Percentiles rank a stretch among this genome's conserved stretches.
Evolutionary conservation across 2,888 invertebrate species (phyloP).

Genomic region (Pseudococcus viburni): DNA sequence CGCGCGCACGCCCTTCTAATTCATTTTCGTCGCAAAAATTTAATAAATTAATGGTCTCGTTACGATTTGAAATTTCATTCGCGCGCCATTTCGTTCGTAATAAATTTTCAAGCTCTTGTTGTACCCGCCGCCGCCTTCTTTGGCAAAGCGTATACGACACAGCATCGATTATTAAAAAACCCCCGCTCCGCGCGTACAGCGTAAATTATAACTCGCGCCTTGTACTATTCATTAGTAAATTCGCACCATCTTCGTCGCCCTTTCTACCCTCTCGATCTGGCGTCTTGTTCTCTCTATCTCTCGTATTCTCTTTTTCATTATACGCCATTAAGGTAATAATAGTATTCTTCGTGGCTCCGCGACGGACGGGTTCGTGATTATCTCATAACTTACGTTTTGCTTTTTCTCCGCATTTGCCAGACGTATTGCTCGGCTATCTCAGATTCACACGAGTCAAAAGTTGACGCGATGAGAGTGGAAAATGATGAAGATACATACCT

Average conservation of each 20-base stretch:
- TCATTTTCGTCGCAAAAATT: conserved; percentile 49
- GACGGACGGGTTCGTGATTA: neutral
- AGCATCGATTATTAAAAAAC: conserved; percentile 47
- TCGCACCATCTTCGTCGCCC: neutral
- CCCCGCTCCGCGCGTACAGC: neutral
- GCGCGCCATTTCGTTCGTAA: conserved; percentile 47
- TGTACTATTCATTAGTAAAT: conserved; percentile 47
- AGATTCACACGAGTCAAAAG: neutral
- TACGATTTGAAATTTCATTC: conserved; percentile 47
- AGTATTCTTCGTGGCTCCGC: neutral
- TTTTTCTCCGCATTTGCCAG: neutral
- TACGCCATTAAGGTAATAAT: conserved; percentile 22
- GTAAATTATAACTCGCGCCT: conserved; percentile 40
- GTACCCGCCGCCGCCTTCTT: neutral
- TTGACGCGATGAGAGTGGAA: no score
- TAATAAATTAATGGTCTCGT: conserved; percentile 49
- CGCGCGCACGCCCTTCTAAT: neutral
- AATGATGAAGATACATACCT: no score
- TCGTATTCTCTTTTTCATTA: neutral
- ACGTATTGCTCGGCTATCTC: neutral
- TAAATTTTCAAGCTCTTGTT: conserved; percentile 28
- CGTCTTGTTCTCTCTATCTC: neutral
- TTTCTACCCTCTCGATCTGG: neutral
- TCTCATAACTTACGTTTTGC: neutral
- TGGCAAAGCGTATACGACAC: conserved; percentile 5